Evolutionary conservation across 2,888 invertebrate species (phyloP).

Genomic region (Dryobotodes eremita): DNA sequence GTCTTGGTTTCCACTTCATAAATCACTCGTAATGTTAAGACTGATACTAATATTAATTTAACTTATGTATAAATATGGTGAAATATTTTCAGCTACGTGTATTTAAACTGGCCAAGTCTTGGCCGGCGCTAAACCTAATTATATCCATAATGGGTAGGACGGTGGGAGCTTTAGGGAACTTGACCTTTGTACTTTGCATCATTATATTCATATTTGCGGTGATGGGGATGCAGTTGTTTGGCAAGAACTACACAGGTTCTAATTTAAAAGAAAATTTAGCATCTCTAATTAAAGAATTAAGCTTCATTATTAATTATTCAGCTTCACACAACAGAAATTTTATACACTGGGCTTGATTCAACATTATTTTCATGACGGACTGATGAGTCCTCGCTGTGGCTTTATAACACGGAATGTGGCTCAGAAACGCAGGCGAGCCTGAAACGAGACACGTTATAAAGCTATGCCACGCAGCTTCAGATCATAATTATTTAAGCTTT

Average conservation of each 20-base stretch:
- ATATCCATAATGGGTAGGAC: constrained; percentile 99
- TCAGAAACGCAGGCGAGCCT: constrained; percentile 77
- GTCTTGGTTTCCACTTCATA: constrained; percentile 51
- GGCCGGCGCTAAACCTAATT: constrained; percentile 98
- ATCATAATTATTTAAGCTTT: constrained; percentile 88
- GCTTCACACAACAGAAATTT: constrained; percentile 89
- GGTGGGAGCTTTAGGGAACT: constrained; percentile 98
- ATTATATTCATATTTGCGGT: constrained; percentile 99
- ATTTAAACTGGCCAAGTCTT: constrained; percentile 99
- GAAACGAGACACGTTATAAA: constrained; percentile 85
- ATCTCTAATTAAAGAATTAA: constrained; percentile 87
- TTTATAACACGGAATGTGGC: constrained; percentile 87
- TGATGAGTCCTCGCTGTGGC: constrained; percentile 86
- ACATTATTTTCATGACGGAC: constrained; percentile 87
- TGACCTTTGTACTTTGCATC: constrained; percentile 98
- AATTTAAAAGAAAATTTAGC: constrained; percentile 88
- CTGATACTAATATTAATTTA: constrained; percentile 60
- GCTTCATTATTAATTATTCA: constrained; percentile 88
- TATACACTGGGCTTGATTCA: constrained; percentile 89
- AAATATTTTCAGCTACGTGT: constrained; percentile 96
- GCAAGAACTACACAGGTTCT: constrained; percentile 95
- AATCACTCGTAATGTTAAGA: constrained; percentile 55
- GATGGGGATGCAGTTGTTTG: constrained; percentile 99
- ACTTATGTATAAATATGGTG: constrained; percentile 82
- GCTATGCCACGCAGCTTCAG: constrained; percentile 89